Percentiles rank a stretch among this genome's conserved stretches.
These are phyloP conservation scores for Tinea pellionella DNA, from an alignment of 2,888 invertebrate species.

Conservation along the genomic window DNA sequence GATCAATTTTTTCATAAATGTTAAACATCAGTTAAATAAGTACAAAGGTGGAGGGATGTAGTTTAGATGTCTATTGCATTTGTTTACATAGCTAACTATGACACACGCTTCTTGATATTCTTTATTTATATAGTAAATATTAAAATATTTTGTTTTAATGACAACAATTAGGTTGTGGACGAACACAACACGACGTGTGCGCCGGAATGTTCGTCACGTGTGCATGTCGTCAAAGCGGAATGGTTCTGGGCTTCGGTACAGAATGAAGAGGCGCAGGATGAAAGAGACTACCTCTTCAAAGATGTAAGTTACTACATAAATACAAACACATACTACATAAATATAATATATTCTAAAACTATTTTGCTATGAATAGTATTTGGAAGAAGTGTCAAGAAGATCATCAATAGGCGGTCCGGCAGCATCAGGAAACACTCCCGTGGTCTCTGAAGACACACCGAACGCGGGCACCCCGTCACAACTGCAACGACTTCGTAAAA, in stretches of 20 bases:
- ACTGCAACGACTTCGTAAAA: conserved; percentile 75
- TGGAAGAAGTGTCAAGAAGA: conserved; percentile 60
- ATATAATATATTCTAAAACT: background rate
- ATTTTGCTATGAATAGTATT: conserved; percentile 32
- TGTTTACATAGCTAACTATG: background rate
- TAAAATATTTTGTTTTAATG: conserved; percentile 16
- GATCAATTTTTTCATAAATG: background rate
- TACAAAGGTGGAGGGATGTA: background rate
- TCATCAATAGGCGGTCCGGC: conserved; percentile 48
- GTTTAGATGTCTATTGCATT: background rate
- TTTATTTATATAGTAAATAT: background rate
- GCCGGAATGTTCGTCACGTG: conserved; percentile 77
- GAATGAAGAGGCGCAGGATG: conserved; percentile 93
- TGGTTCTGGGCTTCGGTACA: conserved; percentile 99
- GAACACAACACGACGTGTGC: conserved; percentile 78
- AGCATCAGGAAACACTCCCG: conserved; percentile 20
- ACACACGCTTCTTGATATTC: background rate
- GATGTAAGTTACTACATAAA: conserved; percentile 71
- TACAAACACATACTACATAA: background rate
- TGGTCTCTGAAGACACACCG: conserved; percentile 20
- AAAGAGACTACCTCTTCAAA: conserved; percentile 88
- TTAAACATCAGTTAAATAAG: background rate
- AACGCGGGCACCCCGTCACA: conserved; percentile 42
- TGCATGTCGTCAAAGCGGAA: conserved; percentile 88
- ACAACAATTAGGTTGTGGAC: conserved; percentile 81